Conservation (phyloP, 2,888 invertebrate genomes). For the Philhelius pedissequus region DNA sequence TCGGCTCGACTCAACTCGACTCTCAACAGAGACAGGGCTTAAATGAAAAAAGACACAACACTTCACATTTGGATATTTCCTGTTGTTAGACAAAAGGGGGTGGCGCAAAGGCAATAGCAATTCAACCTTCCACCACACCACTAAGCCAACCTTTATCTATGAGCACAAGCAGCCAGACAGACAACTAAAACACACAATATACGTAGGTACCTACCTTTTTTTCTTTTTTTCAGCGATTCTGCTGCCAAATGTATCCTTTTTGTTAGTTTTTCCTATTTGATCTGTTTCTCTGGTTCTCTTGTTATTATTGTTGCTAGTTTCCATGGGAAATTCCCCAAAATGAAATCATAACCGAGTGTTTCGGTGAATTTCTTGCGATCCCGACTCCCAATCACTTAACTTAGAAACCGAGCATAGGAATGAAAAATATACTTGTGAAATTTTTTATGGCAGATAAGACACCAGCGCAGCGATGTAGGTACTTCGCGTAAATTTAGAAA, state of each 20-base stretch:
- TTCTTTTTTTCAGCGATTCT: slow-evolving; percentile 25
- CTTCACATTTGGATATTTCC: slow-evolving; percentile 56
- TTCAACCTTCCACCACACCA: slow-evolving; percentile 14
- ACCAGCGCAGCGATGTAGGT: slow-evolving; percentile 27
- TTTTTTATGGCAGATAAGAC: slow-evolving; percentile 29
- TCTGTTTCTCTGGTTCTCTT: slow-evolving; percentile 1
- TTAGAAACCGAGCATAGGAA: background rate
- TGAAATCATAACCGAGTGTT: slow-evolving; percentile 4
- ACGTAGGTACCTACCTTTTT: slow-evolving; percentile 34
- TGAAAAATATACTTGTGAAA: slow-evolving; percentile 34
- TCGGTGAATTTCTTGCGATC: slow-evolving; percentile 3
- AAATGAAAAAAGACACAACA: slow-evolving; percentile 17
- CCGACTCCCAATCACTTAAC: slow-evolving; percentile 28
- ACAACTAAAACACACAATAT: background rate
- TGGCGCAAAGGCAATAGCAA: slow-evolving; percentile 11
- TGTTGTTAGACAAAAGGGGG: slow-evolving; percentile 39
- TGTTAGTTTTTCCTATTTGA: slow-evolving; percentile 4
- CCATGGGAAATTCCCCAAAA: slow-evolving; percentile 19
- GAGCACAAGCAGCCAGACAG: background rate
- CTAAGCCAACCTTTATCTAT: background rate
- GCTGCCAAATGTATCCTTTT: slow-evolving; percentile 56
- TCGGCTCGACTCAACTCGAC: background rate
- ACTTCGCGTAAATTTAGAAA: slow-evolving; percentile 34
- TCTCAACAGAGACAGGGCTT: background rate
- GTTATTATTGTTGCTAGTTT: slow-evolving; percentile 47